Evolutionary conservation across 2,113 vertebrate genomes (phyloP), one percentile per base, ranked within the genome.

Genomic region (Vulpes ferrilata): DNA sequence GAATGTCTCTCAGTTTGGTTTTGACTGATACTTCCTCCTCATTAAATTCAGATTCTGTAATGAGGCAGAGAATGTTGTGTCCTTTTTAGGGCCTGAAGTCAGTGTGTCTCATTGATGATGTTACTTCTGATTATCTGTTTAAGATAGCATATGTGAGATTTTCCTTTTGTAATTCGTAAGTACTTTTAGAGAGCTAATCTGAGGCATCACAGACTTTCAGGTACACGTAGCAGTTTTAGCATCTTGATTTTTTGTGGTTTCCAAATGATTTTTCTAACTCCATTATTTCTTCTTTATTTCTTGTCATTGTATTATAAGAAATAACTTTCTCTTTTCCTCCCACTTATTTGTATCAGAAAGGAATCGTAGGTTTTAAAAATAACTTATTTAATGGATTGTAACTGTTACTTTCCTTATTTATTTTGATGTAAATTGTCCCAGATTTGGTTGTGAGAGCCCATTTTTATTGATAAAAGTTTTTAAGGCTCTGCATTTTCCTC

Each of bases 131-230:
- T 96, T 1, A 69, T 71, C 76, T 91, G 5, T 30, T 85, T 94
- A 91, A 90, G 78, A 38, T 74, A 35, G 23, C 35, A 23, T 67
- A n/a, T 81, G 27, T n/a, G 30, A 85, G n/a, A 76, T 51, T 88
- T 43, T 87, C 48, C 43, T 84, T 83, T 93, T 87, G 32, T 91
- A 88, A 67, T 90, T 97, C 64, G 3, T 30, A 80, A 69, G 51
- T 74, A 59, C 60, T 93, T 96, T 62, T 27, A 22, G 25, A 86
- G 65, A 93, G 22, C 5, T 87, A 32, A 7, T 57, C 57, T 95
- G 90, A 73, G 11, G 22, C 71, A 74, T 93, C 43, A 43, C n/a
- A 69, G n/a, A 80, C 64, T 84, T 73, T 59, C 8, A 64, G 38
- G 74, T 0, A 11, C 11, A 17, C 1, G 5, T 3, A 30, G 12